Base-by-base conservation (phyloP, 2,888 invertebrate genomes). In the Eupithecia subfuscata region DNA sequence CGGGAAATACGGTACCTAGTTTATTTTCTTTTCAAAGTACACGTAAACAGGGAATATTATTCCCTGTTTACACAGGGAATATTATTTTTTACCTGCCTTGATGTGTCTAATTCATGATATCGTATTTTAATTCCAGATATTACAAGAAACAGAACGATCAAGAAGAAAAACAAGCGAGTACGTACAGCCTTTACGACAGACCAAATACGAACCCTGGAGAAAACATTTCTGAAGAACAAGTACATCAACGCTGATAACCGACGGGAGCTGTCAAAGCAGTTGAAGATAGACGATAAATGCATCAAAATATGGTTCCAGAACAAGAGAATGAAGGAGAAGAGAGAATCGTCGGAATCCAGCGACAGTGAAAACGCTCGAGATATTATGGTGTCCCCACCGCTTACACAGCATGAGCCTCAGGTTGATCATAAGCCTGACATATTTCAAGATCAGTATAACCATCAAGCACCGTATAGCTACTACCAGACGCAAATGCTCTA, bases 231-330 rank as follows among this genome's bases (percentile, higher is more conserved):
- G 0, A 82, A 95, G 12, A 95, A 95, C 76, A 96, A 95, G 78
- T 98, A 97, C 86, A 90, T 98, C 2, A 96, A 96, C 82, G 92
- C 96, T 4, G 95, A 96, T 0, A 90, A 95, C 63, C 95, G 97
- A 60, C 96, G 96, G 63, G 95, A 96, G 80, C 93, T 98, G 86
- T 96, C 97, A 0, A 88, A 95, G 0, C 82, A 89, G 1, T 90
- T 97, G 0, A 95, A 94, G 68, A 93, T 98, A 4, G 95, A 95
- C 1, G 97, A 97, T 82, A 95, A 96, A 73, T 97, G 97, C 86
- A 96, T 98, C 74, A 98, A 98, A 88, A 96, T 97, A 56, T 98
- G 98, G 98, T 98, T 98, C 87, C 98, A 98, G 86, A 98, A 97
- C 85, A 94, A 97, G 37, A 93, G 97, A 37, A 97, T 97, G 97